These are phyloP conservation scores for Eupeodes corollae DNA, from an alignment of 1,140 invertebrate species.

Conservation along the genomic window DNA sequence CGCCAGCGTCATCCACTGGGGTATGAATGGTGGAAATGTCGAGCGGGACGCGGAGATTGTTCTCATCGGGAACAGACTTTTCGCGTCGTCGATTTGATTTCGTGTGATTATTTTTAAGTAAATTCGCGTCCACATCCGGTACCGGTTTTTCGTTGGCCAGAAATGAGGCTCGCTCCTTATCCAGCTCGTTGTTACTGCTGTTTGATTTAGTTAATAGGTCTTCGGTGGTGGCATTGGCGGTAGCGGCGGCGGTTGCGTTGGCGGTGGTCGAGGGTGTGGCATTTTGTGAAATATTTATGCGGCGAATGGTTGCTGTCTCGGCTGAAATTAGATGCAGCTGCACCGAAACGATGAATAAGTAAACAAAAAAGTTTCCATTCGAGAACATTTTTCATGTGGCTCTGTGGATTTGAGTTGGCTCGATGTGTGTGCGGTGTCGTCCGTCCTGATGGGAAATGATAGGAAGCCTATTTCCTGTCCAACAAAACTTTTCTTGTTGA, in stretches of 20 bases:
- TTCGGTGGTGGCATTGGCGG: neutral
- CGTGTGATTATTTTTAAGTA: neutral
- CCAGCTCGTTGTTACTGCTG: no score
- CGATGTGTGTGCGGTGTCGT: no score
- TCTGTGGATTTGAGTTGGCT: no score
- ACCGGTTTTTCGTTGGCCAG: neutral
- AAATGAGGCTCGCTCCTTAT: no score
- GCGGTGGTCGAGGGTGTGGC: no score
- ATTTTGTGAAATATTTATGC: neutral
- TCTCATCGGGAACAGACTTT: neutral
- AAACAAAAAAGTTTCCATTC: conserved; percentile 1
- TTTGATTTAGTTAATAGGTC: neutral
- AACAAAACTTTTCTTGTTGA: no score
- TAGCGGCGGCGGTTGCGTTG: no score
- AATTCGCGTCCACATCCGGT: neutral
- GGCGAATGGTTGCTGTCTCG: neutral
- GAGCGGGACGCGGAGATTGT: no score
- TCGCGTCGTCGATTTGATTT: neutral
- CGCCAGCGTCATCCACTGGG: neutral
- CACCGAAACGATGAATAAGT: neutral
- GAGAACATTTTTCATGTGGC: conserved; percentile 1
- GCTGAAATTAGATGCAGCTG: neutral
- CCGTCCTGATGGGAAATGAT: no score
- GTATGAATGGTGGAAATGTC: no score
- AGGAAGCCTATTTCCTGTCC: no score